These are phyloP conservation scores for Trachelus troglodyta DNA, from an alignment of 2,888 invertebrate genomes.

Conservation along the genomic window DNA sequence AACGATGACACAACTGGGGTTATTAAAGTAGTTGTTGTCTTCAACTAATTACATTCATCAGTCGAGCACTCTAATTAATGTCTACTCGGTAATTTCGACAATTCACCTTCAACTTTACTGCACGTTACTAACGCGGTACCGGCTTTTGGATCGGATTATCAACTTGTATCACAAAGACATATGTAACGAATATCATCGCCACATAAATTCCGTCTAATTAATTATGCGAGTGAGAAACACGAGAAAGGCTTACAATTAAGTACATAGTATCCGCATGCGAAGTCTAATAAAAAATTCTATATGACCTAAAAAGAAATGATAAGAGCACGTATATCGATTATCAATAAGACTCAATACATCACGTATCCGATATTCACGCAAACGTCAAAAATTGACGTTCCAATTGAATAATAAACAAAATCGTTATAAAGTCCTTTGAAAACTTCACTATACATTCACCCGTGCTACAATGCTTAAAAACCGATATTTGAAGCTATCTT, in stretches of 20 bases:
- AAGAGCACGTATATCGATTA: not conserved
- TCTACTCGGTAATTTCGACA: slow-evolving; percentile 19
- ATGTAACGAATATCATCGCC: not conserved
- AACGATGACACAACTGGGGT: not conserved
- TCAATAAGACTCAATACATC: no score
- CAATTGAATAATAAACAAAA: not conserved
- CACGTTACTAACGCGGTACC: not conserved
- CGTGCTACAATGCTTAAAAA: not conserved
- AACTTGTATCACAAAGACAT: not conserved
- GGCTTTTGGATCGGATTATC: not conserved
- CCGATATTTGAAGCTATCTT: not conserved
- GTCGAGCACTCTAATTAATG: slow-evolving; percentile 18
- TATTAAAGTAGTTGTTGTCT: not conserved
- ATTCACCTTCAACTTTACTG: not conserved
- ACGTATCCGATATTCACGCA: no score
- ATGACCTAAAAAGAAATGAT: no score
- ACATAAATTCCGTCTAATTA: not conserved
- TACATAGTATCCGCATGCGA: not conserved
- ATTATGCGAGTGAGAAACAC: not conserved
- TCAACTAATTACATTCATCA: slow-evolving; percentile 18
- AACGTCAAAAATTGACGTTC: not conserved
- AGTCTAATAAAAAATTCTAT: no score
- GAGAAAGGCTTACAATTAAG: not conserved
- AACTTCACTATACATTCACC: not conserved
- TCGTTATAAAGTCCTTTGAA: not conserved